Evolutionary conservation across 2,113 vertebrate species (phyloP).

Genomic region (Pao palembangensis): DNA sequence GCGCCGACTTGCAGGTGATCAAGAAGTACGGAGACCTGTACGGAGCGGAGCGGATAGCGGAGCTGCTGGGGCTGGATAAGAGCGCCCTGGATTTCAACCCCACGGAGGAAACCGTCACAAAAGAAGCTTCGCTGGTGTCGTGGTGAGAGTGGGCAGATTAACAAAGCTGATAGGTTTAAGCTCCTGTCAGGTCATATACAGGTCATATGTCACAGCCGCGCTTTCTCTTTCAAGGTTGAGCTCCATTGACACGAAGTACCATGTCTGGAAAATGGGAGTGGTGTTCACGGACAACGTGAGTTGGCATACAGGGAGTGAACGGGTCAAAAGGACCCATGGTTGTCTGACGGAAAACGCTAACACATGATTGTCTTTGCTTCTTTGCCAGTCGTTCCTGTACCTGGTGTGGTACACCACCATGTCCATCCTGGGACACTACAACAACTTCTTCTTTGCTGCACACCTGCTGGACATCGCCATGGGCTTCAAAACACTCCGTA

Average conservation of each 20-base stretch:
- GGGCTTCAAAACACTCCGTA: slow-evolving; percentile 96
- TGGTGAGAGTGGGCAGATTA: slow-evolving; percentile 76
- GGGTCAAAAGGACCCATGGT: slow-evolving; percentile 4
- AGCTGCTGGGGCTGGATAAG: slow-evolving; percentile 94
- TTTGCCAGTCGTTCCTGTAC: slow-evolving; percentile 89
- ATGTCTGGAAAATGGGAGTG: slow-evolving; percentile 95
- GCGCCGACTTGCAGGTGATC: slow-evolving; percentile 81
- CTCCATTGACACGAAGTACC: slow-evolving; percentile 94
- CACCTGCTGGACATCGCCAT: slow-evolving; percentile 96
- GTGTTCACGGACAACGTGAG: slow-evolving; percentile 98
- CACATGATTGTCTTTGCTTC: not conserved
- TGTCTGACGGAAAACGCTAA: slow-evolving; percentile 13
- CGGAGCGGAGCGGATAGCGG: slow-evolving; percentile 92
- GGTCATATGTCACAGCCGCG: slow-evolving; percentile 29
- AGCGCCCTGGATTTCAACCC: slow-evolving; percentile 96
- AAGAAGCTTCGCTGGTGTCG: slow-evolving; percentile 89
- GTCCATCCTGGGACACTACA: slow-evolving; percentile 98
- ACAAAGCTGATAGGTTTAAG: not conserved
- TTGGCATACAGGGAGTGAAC: slow-evolving; percentile 36
- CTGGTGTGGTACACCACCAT: slow-evolving; percentile 98
- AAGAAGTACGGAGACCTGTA: slow-evolving; percentile 98
- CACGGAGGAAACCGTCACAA: slow-evolving; percentile 83
- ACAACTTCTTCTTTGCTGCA: slow-evolving; percentile 99
- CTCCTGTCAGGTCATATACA: slow-evolving; percentile 4
- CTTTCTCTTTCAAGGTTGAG: slow-evolving; percentile 82